Percentiles rank a stretch among this genome's conserved stretches.
Conservation (phyloP, 2,888 invertebrate species). For the Eugnorisma glareosa region DNA sequence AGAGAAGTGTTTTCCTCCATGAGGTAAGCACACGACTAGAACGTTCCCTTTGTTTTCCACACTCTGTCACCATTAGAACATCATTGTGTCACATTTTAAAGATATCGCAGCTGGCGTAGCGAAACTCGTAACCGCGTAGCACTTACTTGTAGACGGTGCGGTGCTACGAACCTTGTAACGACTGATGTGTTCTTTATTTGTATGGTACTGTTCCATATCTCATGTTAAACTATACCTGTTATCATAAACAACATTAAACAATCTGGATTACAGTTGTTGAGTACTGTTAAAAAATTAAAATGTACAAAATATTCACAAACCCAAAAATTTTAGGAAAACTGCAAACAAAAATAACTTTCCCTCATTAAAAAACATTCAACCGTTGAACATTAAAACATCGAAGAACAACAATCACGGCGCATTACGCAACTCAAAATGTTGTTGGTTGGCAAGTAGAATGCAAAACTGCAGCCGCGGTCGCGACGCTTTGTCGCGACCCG, state of each 20-base stretch:
- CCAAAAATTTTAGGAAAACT: no score
- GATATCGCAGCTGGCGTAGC: slow-evolving; percentile 47
- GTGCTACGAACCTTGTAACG: slow-evolving; percentile 39
- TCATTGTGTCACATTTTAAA: slow-evolving; percentile 53
- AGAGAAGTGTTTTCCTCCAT: slow-evolving; percentile 25
- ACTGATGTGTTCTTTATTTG: background rate
- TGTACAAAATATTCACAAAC: slow-evolving; percentile 1
- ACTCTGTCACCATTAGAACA: slow-evolving; percentile 50
- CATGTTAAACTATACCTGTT: background rate
- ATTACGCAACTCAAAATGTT: slow-evolving; percentile 49
- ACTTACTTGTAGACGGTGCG: slow-evolving; percentile 18
- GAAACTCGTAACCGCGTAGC: slow-evolving; percentile 48
- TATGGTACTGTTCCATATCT: background rate
- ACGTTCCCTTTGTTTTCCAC: slow-evolving; percentile 27
- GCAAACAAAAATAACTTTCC: background rate
- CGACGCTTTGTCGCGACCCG: slow-evolving; percentile 20
- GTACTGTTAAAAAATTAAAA: background rate
- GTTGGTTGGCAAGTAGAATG: slow-evolving; percentile 33
- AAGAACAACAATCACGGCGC: slow-evolving; percentile 43
- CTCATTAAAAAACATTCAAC: slow-evolving; percentile 42
- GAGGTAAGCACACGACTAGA: slow-evolving; percentile 5
- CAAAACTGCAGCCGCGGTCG: slow-evolving; percentile 55
- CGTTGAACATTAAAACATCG: slow-evolving; percentile 31
- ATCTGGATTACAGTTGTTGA: background rate
- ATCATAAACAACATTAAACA: background rate